A percentile compares a stretch with the other conserved stretches of the same genome.
Evolutionary conservation across 2,113 vertebrate species (phyloP).

Genomic region (Notothenia rossii): DNA sequence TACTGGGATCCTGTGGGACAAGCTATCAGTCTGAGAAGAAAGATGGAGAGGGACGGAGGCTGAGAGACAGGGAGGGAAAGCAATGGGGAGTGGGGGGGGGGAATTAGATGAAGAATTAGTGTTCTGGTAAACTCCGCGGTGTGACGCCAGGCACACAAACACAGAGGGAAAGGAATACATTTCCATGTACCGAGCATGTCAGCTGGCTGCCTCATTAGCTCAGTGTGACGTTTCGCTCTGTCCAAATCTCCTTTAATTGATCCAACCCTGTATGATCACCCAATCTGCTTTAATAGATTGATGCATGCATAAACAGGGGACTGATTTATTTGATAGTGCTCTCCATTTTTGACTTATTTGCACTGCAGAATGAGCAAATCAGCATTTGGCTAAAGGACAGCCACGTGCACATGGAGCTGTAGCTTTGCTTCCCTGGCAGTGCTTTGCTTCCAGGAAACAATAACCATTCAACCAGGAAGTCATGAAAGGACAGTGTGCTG

Average conservation of each 20-base stretch:
- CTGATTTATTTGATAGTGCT: constrained; percentile 46
- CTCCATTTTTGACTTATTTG: constrained; percentile 5
- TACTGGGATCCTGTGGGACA: constrained; percentile 71
- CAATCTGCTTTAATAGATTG: constrained; percentile 52
- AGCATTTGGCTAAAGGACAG: not conserved
- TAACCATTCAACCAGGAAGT: constrained; percentile 62
- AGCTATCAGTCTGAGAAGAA: constrained; percentile 71
- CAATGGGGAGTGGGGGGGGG: constrained; percentile 44
- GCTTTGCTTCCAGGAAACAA: constrained; percentile 49
- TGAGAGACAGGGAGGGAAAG: constrained; percentile 36
- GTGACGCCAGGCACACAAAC: constrained; percentile 53
- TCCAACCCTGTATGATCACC: constrained; percentile 47
- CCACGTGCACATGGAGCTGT: not conserved
- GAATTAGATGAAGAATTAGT: constrained; percentile 74
- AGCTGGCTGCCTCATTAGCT: constrained; percentile 68
- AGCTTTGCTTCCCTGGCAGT: not conserved
- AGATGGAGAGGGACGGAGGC: constrained; percentile 47
- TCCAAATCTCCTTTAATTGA: constrained; percentile 70
- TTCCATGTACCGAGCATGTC: constrained; percentile 67
- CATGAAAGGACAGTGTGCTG: constrained; percentile 66
- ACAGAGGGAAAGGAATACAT: constrained; percentile 61
- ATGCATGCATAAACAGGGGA: constrained; percentile 51
- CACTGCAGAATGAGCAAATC: constrained; percentile 12
- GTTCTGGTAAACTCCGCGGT: constrained; percentile 64
- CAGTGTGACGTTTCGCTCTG: constrained; percentile 60